These are phyloP conservation scores for Sandelia bainsii DNA, from an alignment of 2,797 vertebrate genomes.

Conservation along the genomic window DNA sequence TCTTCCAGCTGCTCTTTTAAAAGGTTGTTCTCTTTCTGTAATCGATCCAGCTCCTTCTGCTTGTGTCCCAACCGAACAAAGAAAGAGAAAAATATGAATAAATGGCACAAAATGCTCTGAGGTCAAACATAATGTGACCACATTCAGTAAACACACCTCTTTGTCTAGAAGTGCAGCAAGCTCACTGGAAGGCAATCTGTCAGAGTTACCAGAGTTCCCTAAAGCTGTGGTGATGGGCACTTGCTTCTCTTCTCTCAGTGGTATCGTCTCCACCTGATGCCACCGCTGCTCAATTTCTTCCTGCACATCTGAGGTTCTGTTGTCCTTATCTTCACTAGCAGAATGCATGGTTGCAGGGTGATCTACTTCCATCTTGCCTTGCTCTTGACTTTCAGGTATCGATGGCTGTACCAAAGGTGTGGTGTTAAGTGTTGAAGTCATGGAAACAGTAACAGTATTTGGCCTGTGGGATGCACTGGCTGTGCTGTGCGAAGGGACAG, in stretches of 20 bases:
- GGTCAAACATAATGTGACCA: background rate
- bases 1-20: conserved; percentile 94
- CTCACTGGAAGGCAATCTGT: conserved; percentile 86
- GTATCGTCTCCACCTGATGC: conserved; percentile 97
- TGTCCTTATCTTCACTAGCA: conserved; percentile 76
- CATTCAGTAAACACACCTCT: conserved; percentile 85
- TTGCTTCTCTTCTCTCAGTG: conserved; percentile 95
- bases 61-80: conserved; percentile 91
- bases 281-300: conserved; percentile 97
- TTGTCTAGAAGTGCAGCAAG: conserved; percentile 91
- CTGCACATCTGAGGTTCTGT: conserved; percentile 85
- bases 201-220: conserved; percentile 67
- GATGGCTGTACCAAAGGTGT: conserved; percentile 67
- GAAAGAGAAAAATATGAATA: background rate
- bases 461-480: conserved; percentile 77
- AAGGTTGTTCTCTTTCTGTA: conserved; percentile 93
- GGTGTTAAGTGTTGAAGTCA: conserved; percentile 53
- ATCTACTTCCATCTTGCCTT: conserved; percentile 90
- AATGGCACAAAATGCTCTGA: background rate
- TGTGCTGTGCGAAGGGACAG: conserved; percentile 80
- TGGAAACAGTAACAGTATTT: conserved; percentile 56
- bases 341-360: conserved; percentile 60
- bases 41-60: conserved; percentile 92
- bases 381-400: conserved; percentile 74
- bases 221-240: conserved; percentile 87